phyloP scores from a whole-genome alignment of 2,888 invertebrate genomes.

The Lochmaea capreae region DNA sequence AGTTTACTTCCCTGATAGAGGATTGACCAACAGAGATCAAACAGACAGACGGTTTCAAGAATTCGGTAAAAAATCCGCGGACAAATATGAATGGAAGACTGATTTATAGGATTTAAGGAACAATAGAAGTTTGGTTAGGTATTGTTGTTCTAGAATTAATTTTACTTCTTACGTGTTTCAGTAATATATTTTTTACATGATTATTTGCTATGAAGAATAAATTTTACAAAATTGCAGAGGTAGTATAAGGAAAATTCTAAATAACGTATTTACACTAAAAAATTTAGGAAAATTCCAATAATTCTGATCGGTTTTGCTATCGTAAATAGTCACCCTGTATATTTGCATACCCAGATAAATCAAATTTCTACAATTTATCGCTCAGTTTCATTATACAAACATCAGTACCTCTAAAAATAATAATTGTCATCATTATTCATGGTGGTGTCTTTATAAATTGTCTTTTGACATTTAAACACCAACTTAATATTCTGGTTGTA shows the following conservation, averaged over 20 bases:
- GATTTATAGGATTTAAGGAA: constrained; percentile 13
- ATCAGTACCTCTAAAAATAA: too few species aligned
- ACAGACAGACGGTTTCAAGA: not conserved
- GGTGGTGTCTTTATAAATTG: too few species aligned
- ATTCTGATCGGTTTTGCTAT: too few species aligned
- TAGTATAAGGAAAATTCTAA: not conserved
- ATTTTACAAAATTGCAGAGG: not conserved
- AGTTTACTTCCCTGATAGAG: not conserved
- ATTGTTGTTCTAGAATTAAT: not conserved
- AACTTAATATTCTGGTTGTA: too few species aligned
- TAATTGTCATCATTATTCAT: too few species aligned
- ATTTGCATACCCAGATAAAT: too few species aligned
- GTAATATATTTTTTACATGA: constrained; percentile 1
- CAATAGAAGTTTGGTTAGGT: constrained; percentile 3
- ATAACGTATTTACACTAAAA: not conserved
- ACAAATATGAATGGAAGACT: constrained; percentile 12
- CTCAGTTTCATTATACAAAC: too few species aligned
- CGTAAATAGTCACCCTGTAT: too few species aligned
- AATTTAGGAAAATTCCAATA: too few species aligned
- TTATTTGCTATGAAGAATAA: not conserved
- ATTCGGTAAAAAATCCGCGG: not conserved
- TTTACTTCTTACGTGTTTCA: not conserved
- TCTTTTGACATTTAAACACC: too few species aligned
- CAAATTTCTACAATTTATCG: too few species aligned
- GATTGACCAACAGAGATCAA: not conserved